Conservation (phyloP, 2,888 invertebrate genomes). For the Phaedon cochleariae region DNA sequence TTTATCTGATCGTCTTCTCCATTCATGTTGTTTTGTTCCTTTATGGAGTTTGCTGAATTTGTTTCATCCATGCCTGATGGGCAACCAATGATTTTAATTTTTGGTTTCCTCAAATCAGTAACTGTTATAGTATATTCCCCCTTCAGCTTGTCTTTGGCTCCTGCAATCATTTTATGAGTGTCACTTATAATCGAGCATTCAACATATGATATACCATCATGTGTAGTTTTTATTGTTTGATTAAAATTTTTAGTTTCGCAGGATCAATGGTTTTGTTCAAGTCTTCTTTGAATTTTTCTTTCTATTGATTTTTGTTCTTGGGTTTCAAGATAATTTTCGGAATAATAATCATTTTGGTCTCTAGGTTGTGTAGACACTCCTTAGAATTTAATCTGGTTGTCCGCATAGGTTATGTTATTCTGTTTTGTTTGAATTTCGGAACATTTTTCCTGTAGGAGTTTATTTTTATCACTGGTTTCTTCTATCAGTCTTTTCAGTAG, state of each 20-base stretch:
- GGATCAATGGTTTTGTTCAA: background rate
- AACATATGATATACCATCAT: background rate
- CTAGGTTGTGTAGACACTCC: background rate
- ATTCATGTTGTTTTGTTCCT: slow-evolving; percentile 7
- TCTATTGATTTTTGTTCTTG: too few species aligned
- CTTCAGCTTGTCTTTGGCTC: background rate
- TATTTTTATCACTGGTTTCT: background rate
- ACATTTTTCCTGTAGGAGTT: background rate
- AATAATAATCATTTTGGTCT: background rate
- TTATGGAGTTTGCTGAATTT: background rate
- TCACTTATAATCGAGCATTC: background rate
- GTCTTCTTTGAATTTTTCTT: background rate
- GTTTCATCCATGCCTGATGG: background rate
- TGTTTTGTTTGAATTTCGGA: background rate
- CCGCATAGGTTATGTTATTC: slow-evolving; percentile 2
- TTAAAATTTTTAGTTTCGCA: background rate
- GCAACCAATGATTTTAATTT: slow-evolving; percentile 3
- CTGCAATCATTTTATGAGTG: background rate
- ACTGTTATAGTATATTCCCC: background rate
- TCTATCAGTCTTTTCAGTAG: background rate
- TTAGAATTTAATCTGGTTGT: background rate
- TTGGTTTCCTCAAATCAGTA: background rate
- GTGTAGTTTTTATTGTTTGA: background rate
- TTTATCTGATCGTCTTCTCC: background rate
- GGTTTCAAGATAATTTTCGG: background rate